Percentiles rank a stretch among this genome's conserved stretches.
Conservation (phyloP, 2,113 vertebrate species). For the Melanocharis versteri region DNA sequence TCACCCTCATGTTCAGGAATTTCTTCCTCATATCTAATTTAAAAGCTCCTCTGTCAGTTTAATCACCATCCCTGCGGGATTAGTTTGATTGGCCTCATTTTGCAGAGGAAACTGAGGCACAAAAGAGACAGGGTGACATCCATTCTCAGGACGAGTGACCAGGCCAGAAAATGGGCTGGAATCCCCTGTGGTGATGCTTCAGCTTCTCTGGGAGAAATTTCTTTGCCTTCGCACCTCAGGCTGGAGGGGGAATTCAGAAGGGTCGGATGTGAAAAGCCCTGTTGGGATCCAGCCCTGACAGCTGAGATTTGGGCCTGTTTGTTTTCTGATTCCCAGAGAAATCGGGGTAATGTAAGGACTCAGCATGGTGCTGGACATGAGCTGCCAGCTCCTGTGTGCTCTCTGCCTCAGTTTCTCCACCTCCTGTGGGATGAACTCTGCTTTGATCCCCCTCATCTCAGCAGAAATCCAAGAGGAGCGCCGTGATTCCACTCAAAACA, state of each 20-base stretch:
- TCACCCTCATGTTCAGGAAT: neutral
- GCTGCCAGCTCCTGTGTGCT: neutral
- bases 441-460: neutral
- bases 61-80: neutral
- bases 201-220: neutral
- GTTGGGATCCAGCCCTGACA: neutral
- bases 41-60: neutral
- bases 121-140: neutral
- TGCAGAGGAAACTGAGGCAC: neutral
- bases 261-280: neutral
- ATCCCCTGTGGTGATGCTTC: neutral
- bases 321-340: neutral
- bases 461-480: fast-evolving
- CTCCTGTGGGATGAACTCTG: neutral
- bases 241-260: neutral
- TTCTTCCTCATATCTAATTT: neutral
- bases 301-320: neutral
- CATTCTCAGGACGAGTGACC: too few relatives aligned
- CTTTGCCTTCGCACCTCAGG: neutral
- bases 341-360: fast-evolving
- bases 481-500: neutral
- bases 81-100: neutral
- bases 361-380: neutral
- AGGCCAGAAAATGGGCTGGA: neutral
- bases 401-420: neutral